Conservation (phyloP, 2,888 invertebrate genomes). For the Apamea sordens region DNA sequence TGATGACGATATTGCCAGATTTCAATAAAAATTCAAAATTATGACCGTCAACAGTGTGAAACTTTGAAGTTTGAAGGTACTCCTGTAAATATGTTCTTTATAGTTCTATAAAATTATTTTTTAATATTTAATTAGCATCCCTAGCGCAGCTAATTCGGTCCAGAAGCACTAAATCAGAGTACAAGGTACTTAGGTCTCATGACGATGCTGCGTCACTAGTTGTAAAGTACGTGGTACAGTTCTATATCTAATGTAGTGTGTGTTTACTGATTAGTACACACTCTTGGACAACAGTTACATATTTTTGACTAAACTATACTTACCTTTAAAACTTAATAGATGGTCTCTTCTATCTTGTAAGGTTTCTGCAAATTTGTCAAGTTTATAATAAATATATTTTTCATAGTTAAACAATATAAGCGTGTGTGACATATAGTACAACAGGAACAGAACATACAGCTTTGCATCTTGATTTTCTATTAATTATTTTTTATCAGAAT, state of each 20-base stretch:
- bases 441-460: constrained; percentile 21
- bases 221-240: constrained; percentile 9
- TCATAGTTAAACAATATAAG: constrained; percentile 36
- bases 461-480: constrained; percentile 35
- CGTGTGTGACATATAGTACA: constrained; percentile 34
- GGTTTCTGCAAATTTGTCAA: constrained; percentile 33
- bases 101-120: constrained; percentile 62
- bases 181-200: constrained; percentile 66
- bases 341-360: constrained; percentile 43
- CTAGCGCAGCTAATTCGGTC: constrained; percentile 61
- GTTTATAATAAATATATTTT: constrained; percentile 43
- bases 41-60: constrained; percentile 16
- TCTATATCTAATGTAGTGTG: constrained; percentile 37
- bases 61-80: constrained; percentile 43
- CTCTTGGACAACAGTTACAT: constrained; percentile 48
- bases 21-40: constrained; percentile 31
- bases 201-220: constrained; percentile 35
- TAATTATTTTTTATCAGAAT: constrained; percentile 33
- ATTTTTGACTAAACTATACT: constrained; percentile 56
- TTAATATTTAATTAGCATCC: constrained; percentile 53
- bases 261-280: constrained; percentile 59
- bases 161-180: constrained; percentile 64
- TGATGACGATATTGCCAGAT: constrained; percentile 20
- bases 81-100: constrained; percentile 63
- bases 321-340: constrained; percentile 32